Percentiles rank a stretch among this genome's conserved stretches.
Conservation (phyloP, 2,113 vertebrate species). For the Urocitellus parryii region DNA sequence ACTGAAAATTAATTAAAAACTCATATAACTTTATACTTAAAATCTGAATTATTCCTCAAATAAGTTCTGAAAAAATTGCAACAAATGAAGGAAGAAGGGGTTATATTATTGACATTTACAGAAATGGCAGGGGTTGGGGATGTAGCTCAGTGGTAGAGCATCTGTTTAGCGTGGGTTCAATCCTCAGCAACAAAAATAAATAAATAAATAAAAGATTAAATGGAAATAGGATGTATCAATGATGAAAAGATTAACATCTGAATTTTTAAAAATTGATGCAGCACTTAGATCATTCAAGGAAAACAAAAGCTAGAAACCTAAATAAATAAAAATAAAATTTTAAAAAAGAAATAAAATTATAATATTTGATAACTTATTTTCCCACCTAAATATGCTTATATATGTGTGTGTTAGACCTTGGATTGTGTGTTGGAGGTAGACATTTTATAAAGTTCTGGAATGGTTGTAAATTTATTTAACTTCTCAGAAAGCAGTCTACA, state of each 20-base stretch:
- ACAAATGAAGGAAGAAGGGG: not conserved
- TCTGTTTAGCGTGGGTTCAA: too few relatives aligned
- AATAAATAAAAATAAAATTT: not conserved
- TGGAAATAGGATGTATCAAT: not conserved
- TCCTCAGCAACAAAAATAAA: not conserved
- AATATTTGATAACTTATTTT: not conserved
- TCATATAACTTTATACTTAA: not conserved
- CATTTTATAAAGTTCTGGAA: not conserved
- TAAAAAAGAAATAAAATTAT: constrained; percentile 28
- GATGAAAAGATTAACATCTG: not conserved
- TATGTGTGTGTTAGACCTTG: not conserved
- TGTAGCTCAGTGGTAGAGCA: not conserved
- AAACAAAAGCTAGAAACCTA: not conserved
- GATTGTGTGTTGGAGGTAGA: not conserved
- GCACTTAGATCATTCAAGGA: not conserved
- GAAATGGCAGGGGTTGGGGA: not conserved
- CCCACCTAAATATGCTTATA: not conserved
- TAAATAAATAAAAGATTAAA: not conserved
- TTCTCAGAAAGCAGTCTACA: not conserved
- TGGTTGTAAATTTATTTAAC: not conserved
- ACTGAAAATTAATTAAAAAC: not conserved
- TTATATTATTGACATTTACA: not conserved
- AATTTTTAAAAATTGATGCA: not conserved
- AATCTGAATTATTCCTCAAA: not conserved
- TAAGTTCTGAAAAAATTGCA: not conserved